Percentiles rank a stretch among this genome's conserved stretches.
Evolutionary conservation across 2,888 invertebrate genomes (phyloP).

Genomic region (Hipparchia semele): DNA sequence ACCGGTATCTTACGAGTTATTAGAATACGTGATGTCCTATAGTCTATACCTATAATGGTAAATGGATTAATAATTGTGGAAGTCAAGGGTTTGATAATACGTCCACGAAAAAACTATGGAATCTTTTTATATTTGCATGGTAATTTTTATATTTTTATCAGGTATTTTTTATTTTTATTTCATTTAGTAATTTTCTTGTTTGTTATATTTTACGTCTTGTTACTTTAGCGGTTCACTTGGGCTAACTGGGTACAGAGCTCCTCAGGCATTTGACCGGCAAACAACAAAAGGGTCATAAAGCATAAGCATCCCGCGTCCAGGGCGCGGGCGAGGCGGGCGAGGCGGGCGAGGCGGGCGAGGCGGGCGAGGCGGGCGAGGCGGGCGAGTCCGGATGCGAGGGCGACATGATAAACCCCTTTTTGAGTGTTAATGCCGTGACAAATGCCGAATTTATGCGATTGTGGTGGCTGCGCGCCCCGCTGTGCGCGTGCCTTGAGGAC

Average conservation of each 20-base stretch:
- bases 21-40: too few species aligned
- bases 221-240: neutral
- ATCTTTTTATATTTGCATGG: too few species aligned
- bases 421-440: conserved; percentile 82
- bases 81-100: too few species aligned
- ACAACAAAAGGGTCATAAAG: conserved; percentile 64
- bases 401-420: conserved; percentile 80
- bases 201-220: neutral
- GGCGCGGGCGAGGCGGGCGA: conserved; percentile 23
- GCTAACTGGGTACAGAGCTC: neutral
- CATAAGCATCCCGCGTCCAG: conserved; percentile 37
- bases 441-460: conserved; percentile 80
- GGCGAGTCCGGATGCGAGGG: conserved; percentile 76
- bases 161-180: too few species aligned
- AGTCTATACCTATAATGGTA: too few species aligned
- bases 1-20: too few species aligned
- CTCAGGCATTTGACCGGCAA: conserved; percentile 47
- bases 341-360: conserved; percentile 29
- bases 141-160: too few species aligned
- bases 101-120: too few species aligned
- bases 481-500: conserved; percentile 56
- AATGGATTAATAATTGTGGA: too few species aligned
- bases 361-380: conserved; percentile 46
- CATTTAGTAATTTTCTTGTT: too few species aligned
- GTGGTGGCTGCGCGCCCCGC: conserved; percentile 69